Percentiles rank a stretch among this genome's conserved stretches.
phyloP scores from a whole-genome alignment of 2,888 invertebrate genomes.

The Plagodis dolabraria region DNA sequence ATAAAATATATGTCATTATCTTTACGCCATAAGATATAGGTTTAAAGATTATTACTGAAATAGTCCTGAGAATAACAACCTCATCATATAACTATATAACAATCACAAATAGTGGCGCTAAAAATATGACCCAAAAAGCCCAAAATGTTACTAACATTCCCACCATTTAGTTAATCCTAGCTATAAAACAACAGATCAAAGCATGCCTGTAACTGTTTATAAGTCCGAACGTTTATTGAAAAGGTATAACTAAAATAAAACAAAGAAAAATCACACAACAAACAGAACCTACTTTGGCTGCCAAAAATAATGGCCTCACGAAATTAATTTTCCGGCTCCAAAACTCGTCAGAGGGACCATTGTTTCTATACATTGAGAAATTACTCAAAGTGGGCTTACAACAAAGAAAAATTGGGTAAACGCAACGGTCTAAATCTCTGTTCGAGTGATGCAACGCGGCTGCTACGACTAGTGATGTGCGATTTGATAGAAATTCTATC shows the following conservation, averaged over 20 bases:
- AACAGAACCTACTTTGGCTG: conserved; percentile 15
- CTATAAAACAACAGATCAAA: too few relatives aligned
- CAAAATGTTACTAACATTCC: too few relatives aligned
- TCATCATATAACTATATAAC: too few relatives aligned
- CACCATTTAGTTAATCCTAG: too few relatives aligned
- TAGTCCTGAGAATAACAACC: too few relatives aligned
- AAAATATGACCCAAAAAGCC: too few relatives aligned
- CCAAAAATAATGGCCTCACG: conserved; percentile 21
- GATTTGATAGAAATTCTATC: neutral
- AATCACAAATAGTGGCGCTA: too few relatives aligned
- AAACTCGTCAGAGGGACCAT: conserved; percentile 54
- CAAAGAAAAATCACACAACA: conserved; percentile 20
- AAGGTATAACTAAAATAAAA: conserved; percentile 1
- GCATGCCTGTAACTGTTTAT: too few relatives aligned
- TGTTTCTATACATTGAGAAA: conserved; percentile 68
- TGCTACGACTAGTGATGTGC: conserved; percentile 42
- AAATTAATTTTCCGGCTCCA: conserved; percentile 59
- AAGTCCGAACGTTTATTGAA: too few relatives aligned
- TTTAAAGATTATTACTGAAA: too few relatives aligned
- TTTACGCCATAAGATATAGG: too few relatives aligned
- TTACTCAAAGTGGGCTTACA: conserved; percentile 51
- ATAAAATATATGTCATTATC: too few relatives aligned
- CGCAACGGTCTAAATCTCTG: conserved; percentile 65
- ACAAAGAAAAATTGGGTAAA: conserved; percentile 74
- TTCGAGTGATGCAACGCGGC: conserved; percentile 62